These are phyloP conservation scores for Rhinoptilus africanus DNA, from an alignment of 2,113 vertebrate genomes.

Conservation along the genomic window DNA sequence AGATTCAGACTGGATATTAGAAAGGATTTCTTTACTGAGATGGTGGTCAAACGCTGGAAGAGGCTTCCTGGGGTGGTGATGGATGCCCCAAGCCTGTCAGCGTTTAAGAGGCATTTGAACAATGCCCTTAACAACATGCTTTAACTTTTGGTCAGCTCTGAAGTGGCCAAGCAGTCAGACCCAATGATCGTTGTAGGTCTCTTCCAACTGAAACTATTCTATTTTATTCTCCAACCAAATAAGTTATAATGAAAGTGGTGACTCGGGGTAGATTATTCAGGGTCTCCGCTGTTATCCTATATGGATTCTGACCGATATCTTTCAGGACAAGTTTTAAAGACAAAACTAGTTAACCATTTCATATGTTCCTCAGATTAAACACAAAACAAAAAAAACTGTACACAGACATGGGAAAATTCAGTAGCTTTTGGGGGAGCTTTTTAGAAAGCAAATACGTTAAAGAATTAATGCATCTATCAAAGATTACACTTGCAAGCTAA, in stretches of 20 bases:
- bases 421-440: neutral
- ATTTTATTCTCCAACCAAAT: neutral
- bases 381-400: neutral
- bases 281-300: neutral
- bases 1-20: neutral
- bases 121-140: neutral
- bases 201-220: neutral
- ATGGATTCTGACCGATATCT: neutral
- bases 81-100: neutral
- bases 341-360: neutral
- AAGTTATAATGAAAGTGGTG: neutral
- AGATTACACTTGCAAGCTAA: neutral
- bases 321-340: neutral
- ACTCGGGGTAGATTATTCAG: neutral
- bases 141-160: neutral
- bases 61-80: neutral
- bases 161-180: neutral
- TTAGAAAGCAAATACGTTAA: neutral
- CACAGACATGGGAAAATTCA: neutral
- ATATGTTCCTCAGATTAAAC: neutral
- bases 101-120: neutral
- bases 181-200: accelerated
- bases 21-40: neutral
- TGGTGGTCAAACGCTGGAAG: neutral
- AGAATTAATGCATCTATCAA: neutral